Evolutionary conservation across 2,113 vertebrate species (phyloP).

Genomic region (Acrocephalus arundinaceus): DNA sequence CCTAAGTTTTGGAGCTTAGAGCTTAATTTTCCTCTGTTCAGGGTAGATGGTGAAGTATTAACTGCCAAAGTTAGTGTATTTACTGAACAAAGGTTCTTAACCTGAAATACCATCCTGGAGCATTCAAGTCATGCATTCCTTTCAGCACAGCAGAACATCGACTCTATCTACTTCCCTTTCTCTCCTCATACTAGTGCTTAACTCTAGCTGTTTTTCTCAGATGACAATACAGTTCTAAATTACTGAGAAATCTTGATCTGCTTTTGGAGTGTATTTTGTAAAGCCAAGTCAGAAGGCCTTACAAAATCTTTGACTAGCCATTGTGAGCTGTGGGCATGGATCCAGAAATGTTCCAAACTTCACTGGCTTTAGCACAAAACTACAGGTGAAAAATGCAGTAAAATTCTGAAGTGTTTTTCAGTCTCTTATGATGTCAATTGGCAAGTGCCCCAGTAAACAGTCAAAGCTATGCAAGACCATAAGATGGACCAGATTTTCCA

Average conservation of each 20-base stretch:
- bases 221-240: neutral
- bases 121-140: neutral
- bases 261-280: neutral
- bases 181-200: neutral
- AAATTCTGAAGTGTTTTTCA: neutral
- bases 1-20: neutral
- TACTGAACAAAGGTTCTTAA: neutral
- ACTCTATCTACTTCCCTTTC: neutral
- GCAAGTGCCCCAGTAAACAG: neutral
- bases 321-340: neutral
- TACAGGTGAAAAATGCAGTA: neutral
- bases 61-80: neutral
- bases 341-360: neutral
- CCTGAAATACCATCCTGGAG: neutral
- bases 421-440: neutral
- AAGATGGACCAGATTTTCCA: neutral
- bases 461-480: neutral
- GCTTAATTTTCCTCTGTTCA: neutral
- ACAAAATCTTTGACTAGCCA: neutral
- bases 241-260: neutral
- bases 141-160: neutral
- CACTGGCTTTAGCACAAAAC: neutral
- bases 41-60: neutral
- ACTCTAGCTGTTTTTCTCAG: neutral
- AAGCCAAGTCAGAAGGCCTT: neutral